Conservation (phyloP, 2,888 invertebrate genomes). For the Marronus borbonicus region DNA sequence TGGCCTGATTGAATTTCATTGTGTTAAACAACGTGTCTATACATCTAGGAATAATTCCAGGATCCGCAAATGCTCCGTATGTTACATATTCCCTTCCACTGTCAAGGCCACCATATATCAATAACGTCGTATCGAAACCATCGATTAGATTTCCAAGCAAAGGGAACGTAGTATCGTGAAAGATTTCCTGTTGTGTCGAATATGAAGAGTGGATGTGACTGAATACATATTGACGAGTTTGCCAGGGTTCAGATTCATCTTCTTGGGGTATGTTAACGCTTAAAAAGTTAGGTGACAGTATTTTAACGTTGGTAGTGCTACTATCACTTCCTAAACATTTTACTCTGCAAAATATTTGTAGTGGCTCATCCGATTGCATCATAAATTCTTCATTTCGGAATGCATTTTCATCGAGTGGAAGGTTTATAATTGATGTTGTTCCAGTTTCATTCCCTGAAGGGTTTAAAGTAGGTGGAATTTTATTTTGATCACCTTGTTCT, state of each 20-base stretch:
- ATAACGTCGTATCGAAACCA: background rate
- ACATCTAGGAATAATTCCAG: conserved; percentile 19
- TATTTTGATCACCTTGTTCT: too few species aligned
- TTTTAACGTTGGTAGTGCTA: background rate
- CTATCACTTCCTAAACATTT: background rate
- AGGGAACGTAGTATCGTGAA: background rate
- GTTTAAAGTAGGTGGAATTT: too few species aligned
- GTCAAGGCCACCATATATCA: conserved; percentile 1
- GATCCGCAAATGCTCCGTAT: background rate
- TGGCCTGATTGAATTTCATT: conserved; percentile 2
- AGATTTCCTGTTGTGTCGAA: conserved; percentile 18
- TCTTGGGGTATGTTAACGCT: background rate
- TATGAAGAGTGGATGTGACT: background rate
- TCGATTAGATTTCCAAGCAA: conserved; percentile 18
- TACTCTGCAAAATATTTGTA: conserved; percentile 25
- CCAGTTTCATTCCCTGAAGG: too few species aligned
- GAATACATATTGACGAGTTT: background rate
- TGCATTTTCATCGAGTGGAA: background rate
- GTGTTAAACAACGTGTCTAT: conserved; percentile 25
- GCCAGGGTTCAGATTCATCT: too few species aligned
- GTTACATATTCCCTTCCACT: background rate
- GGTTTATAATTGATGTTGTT: too few species aligned
- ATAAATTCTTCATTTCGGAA: background rate
- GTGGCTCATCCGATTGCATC: background rate
- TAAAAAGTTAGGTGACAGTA: background rate